Evolutionary conservation across 2,113 vertebrate genomes (phyloP).

Genomic region (Erythrolamprus reginae): DNA sequence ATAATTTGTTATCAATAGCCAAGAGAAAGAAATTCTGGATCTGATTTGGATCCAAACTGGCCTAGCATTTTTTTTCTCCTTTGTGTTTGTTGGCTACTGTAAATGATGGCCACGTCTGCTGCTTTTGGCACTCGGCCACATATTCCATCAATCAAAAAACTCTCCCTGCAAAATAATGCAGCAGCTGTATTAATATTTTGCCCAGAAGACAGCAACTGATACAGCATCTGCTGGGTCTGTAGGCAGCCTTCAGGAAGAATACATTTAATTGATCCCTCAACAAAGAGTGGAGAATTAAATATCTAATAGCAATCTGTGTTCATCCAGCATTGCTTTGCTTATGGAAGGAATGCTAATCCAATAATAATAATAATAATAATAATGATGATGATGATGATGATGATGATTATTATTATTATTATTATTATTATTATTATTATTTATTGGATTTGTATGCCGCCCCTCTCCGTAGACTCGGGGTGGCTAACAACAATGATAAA

Average conservation of each 20-base stretch:
- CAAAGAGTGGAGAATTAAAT: neutral
- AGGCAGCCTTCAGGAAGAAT: neutral
- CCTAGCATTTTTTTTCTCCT: neutral
- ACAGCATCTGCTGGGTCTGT: neutral
- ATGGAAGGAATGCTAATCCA: neutral
- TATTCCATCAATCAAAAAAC: neutral
- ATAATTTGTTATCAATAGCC: neutral
- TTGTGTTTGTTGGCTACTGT: neutral
- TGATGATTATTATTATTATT: too few relatives aligned
- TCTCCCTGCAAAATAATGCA: accelerated
- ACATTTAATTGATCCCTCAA: neutral
- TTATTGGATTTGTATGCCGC: too few relatives aligned
- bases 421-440: too few relatives aligned
- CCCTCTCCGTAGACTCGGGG: too few relatives aligned
- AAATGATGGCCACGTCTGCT: constrained; percentile 11
- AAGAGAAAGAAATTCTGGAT: neutral
- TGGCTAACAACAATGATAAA: too few relatives aligned
- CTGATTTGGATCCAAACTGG: neutral
- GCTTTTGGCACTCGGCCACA: neutral
- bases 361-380: too few relatives aligned
- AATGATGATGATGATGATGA: too few relatives aligned
- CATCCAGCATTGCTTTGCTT: accelerated
- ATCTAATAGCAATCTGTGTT: neutral
- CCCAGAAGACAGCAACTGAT: neutral
- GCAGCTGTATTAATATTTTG: neutral